Evolutionary conservation across 2,888 invertebrate genomes (phyloP).

Genomic region (Danaus chrysippus): DNA sequence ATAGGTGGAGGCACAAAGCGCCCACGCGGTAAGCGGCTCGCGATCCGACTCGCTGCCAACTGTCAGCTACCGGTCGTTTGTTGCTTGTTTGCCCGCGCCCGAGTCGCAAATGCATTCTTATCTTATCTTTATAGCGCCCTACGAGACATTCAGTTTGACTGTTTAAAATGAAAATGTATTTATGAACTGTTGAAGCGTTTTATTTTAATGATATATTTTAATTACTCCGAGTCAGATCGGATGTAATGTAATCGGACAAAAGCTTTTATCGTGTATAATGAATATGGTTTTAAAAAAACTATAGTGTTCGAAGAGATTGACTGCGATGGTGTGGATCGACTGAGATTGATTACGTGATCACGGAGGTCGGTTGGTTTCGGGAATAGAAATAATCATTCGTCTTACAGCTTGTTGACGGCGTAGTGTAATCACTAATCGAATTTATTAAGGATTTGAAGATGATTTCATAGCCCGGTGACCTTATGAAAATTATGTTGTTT

Average conservation of each 20-base stretch:
- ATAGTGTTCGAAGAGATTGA: conserved; percentile 65
- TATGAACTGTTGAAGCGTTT: conserved; percentile 1
- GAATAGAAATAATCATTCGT: conserved; percentile 74
- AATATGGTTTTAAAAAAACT: conserved; percentile 55
- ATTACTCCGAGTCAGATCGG: no score
- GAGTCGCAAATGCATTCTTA: conserved; percentile 13
- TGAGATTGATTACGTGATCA: conserved; percentile 77
- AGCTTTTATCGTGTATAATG: no score
- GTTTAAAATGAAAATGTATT: neutral
- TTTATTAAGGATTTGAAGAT: conserved; percentile 33
- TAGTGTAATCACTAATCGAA: conserved; percentile 49
- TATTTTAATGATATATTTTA: neutral
- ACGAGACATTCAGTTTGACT: conserved; percentile 3
- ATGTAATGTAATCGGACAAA: no score
- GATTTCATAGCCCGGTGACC: conserved; percentile 22
- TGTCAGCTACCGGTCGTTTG: conserved; percentile 64
- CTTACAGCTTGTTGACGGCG: conserved; percentile 68
- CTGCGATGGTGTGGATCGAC: conserved; percentile 64
- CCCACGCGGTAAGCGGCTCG: conserved; percentile 51
- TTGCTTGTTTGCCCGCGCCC: conserved; percentile 27
- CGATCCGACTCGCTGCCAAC: conserved; percentile 49
- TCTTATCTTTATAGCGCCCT: conserved; percentile 7
- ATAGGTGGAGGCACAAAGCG: conserved; percentile 67
- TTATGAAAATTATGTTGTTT: conserved; percentile 1
- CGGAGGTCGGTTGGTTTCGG: conserved; percentile 67